Evolutionary conservation across 2,113 vertebrate species (phyloP).

Genomic region (Pandion haliaetus): DNA sequence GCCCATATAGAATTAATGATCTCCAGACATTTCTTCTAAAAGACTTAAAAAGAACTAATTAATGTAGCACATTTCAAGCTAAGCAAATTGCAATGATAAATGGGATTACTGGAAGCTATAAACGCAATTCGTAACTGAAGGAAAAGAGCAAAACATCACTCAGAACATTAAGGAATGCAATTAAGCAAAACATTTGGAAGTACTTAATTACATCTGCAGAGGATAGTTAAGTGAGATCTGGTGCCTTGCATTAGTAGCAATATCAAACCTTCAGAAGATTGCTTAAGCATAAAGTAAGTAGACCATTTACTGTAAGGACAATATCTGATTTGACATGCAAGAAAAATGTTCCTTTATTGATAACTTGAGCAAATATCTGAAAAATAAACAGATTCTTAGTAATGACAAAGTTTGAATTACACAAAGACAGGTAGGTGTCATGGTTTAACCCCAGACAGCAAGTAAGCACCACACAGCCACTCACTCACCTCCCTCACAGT

Average conservation of each 20-base stretch:
- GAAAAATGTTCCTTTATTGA: not conserved
- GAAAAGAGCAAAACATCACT: conserved; percentile 60
- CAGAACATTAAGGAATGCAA: conserved; percentile 66
- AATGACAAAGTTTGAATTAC: not conserved
- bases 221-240: conserved; percentile 45
- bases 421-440: not conserved
- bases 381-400: not conserved
- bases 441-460: too few relatives aligned
- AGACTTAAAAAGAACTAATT: conserved; percentile 67
- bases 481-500: too few relatives aligned
- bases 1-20: conserved; percentile 59
- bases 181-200: conserved; percentile 69
- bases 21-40: conserved; percentile 62
- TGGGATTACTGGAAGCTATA: conserved; percentile 60
- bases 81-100: conserved; percentile 70
- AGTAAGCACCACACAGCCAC: too few relatives aligned
- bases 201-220: conserved; percentile 63
- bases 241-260: not conserved
- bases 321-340: not conserved
- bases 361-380: not conserved
- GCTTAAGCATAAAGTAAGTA: not conserved
- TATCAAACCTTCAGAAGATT: conserved; percentile 13
- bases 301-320: not conserved
- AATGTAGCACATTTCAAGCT: conserved; percentile 61
- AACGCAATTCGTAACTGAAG: conserved; percentile 52